Conservation (phyloP, 2,113 vertebrate genomes). For the Halichoeres trimaculatus region DNA sequence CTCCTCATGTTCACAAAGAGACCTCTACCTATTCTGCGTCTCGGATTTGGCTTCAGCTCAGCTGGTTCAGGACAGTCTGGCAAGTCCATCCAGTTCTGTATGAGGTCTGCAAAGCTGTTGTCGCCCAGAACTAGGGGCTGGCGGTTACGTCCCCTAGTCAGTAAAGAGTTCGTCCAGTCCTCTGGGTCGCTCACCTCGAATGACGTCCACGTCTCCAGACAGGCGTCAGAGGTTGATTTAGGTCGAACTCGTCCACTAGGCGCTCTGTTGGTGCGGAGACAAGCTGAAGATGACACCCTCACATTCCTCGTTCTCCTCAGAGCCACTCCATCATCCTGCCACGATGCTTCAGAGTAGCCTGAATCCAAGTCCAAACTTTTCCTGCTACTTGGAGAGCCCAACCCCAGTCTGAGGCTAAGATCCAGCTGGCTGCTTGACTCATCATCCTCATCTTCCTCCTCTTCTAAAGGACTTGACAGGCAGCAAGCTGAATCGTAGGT, state of each 20-base stretch:
- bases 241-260: slow-evolving; percentile 81
- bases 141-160: slow-evolving; percentile 92
- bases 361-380: slow-evolving; percentile 94
- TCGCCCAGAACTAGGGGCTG: slow-evolving; percentile 94
- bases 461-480: slow-evolving; percentile 85
- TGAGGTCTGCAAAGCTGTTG: slow-evolving; percentile 95
- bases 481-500: slow-evolving; percentile 90
- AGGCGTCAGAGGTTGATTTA: slow-evolving; percentile 91
- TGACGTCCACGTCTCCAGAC: slow-evolving; percentile 91
- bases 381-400: slow-evolving; percentile 85
- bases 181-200: slow-evolving; percentile 84
- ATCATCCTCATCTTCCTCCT: slow-evolving; percentile 71
- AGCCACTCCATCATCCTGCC: slow-evolving; percentile 88
- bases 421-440: slow-evolving; percentile 62
- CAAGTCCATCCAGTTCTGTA: slow-evolving; percentile 97
- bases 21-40: slow-evolving; percentile 84
- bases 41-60: slow-evolving; percentile 61
- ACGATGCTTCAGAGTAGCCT: slow-evolving; percentile 92
- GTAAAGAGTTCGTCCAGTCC: slow-evolving; percentile 92
- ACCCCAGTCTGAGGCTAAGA: slow-evolving; percentile 69
- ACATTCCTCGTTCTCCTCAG: slow-evolving; percentile 82
- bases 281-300: slow-evolving; percentile 82
- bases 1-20: slow-evolving; percentile 92
- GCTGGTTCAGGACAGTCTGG: slow-evolving; percentile 87
- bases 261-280: slow-evolving; percentile 71